These are phyloP conservation scores for Eptesicus fuscus DNA, from an alignment of 2,113 vertebrate genomes.

Conservation along the genomic window DNA sequence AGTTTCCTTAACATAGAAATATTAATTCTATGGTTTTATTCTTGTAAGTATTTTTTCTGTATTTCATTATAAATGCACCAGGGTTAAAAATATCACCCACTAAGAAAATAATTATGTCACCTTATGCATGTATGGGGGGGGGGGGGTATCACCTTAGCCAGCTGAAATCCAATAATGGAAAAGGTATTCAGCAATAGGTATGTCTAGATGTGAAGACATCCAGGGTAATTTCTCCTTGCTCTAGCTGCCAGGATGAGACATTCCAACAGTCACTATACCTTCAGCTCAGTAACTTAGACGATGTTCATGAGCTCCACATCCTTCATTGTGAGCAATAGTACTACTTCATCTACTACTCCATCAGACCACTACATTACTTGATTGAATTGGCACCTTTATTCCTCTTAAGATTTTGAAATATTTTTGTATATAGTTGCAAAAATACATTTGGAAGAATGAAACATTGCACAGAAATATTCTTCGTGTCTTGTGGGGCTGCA, in stretches of 20 bases:
- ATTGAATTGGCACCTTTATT: not conserved
- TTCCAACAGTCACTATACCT: not conserved
- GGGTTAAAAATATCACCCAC: not conserved
- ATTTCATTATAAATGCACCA: not conserved
- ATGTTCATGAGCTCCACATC: not conserved
- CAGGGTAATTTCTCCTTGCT: not conserved
- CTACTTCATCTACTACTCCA: not conserved
- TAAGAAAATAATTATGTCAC: not conserved
- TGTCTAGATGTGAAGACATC: not conserved
- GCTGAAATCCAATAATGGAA: not conserved
- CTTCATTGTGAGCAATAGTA: not conserved
- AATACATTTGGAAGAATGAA: not conserved
- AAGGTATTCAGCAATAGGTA: not conserved
- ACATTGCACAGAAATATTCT: not conserved
- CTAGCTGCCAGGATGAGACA: not conserved
- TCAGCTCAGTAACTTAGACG: not conserved
- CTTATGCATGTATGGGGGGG: not conserved
- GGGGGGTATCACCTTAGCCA: not conserved
- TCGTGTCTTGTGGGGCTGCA: not conserved
- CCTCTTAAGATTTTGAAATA: slow-evolving; percentile 7
- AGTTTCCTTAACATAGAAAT: not conserved
- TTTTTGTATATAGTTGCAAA: not conserved
- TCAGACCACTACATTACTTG: not conserved
- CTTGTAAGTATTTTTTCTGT: not conserved
- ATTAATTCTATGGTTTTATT: not conserved